Evolutionary conservation across 2,797 vertebrate species (phyloP).

Genomic region (Sebastes wilsoni): DNA sequence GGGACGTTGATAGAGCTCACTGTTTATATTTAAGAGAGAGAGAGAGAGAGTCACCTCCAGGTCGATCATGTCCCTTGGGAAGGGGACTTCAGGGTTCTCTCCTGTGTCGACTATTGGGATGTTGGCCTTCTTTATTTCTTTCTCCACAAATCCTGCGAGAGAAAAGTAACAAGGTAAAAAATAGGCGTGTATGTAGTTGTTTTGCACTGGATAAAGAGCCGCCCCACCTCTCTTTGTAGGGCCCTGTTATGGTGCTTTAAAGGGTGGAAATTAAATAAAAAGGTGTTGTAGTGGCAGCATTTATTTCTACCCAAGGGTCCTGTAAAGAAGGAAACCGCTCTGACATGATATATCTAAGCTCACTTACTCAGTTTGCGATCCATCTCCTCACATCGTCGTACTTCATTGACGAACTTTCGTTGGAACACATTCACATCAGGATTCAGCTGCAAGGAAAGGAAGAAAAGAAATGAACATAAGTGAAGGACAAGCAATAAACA

Average conservation of each 20-base stretch:
- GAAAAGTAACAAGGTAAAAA: neutral
- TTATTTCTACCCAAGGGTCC: neutral
- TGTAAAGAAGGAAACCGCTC: neutral
- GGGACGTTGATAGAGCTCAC: neutral
- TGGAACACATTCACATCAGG: slow-evolving; percentile 98
- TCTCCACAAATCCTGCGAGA: slow-evolving; percentile 94
- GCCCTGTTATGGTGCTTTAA: neutral
- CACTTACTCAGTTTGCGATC: slow-evolving; percentile 94
- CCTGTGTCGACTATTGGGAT: slow-evolving; percentile 93
- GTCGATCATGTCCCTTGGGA: slow-evolving; percentile 98
- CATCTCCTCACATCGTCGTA: slow-evolving; percentile 97
- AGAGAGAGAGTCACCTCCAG: slow-evolving; percentile 87
- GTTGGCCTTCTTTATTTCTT: slow-evolving; percentile 96
- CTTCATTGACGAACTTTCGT: slow-evolving; percentile 97
- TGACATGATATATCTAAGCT: neutral
- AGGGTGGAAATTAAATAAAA: neutral
- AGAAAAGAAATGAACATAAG: neutral
- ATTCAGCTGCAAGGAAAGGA: slow-evolving; percentile 85
- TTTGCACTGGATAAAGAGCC: too few relatives aligned
- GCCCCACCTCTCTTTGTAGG: neutral
- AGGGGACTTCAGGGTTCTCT: slow-evolving; percentile 97
- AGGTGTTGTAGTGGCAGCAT: neutral
- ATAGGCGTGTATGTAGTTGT: neutral
- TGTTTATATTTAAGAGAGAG: neutral
- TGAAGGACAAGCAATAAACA: neutral